Evolutionary conservation across 1,140 invertebrate genomes (phyloP).

Genomic region (Pantala flavescens): DNA sequence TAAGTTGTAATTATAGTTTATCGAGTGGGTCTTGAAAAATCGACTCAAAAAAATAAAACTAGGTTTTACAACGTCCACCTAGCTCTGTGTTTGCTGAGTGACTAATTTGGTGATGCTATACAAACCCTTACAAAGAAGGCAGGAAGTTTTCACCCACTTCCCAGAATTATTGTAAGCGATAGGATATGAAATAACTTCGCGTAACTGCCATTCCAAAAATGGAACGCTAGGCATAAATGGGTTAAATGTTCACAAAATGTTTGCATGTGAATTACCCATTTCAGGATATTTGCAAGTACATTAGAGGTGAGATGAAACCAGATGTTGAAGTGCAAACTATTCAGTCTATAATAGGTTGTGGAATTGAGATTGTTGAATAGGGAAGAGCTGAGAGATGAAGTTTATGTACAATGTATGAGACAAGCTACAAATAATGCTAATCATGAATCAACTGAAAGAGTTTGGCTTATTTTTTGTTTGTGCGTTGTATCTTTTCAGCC

Average conservation of each 20-base stretch:
- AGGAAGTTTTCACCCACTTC: too few relatives aligned
- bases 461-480: constrained; percentile 83
- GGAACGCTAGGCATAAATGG: too few relatives aligned
- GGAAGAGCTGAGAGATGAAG: constrained; percentile 81
- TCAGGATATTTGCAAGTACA: constrained; percentile 77
- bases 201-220: too few relatives aligned
- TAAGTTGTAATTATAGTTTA: too few relatives aligned
- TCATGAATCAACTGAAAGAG: constrained; percentile 61
- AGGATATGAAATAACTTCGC: too few relatives aligned
- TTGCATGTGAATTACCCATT: neutral
- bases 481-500: constrained; percentile 86
- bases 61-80: too few relatives aligned
- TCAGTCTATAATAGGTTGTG: constrained; percentile 73
- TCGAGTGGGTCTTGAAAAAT: too few relatives aligned
- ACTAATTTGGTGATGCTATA: too few relatives aligned
- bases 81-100: too few relatives aligned
- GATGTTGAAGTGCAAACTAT: constrained; percentile 73
- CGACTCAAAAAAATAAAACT: too few relatives aligned
- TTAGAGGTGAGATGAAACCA: constrained; percentile 69
- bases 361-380: constrained; percentile 78
- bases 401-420: constrained; percentile 77
- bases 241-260: neutral
- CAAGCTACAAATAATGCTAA: constrained; percentile 78
- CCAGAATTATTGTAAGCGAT: too few relatives aligned
- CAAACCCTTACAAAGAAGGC: too few relatives aligned